These are phyloP conservation scores for Aldrovandia affinis DNA, from an alignment of 2,797 vertebrate species.

Conservation along the genomic window DNA sequence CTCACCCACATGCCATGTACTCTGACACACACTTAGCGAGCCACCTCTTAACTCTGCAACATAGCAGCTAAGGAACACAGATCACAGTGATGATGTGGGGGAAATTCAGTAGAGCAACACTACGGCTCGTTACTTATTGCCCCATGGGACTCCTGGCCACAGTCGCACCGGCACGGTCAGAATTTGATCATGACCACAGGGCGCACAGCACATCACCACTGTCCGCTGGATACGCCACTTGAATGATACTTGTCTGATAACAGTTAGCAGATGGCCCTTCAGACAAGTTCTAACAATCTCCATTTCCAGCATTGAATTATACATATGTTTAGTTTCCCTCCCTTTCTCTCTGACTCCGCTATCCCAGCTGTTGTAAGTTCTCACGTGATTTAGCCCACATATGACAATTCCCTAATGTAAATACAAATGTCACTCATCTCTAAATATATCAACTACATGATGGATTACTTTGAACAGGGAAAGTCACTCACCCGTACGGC, in stretches of 20 bases:
- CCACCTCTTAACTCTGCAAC: no score
- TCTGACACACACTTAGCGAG: no score
- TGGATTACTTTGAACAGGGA: constrained; percentile 9
- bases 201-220: neutral
- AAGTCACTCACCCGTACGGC: neutral
- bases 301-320: neutral
- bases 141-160: no score
- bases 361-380: neutral
- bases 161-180: no score
- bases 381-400: neutral
- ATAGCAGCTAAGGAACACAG: no score
- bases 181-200: no score
- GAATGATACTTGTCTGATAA: neutral
- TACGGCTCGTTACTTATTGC: no score
- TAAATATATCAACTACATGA: constrained; percentile 18
- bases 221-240: neutral
- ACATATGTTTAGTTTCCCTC: neutral
- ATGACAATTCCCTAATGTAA: neutral
- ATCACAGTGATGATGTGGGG: no score
- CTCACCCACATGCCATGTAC: no score
- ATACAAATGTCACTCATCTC: constrained; percentile 13
- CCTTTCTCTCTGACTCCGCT: neutral
- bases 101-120: no score
- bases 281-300: neutral
- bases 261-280: neutral